A percentile compares a stretch with the other conserved stretches of the same genome.
phyloP scores from a whole-genome alignment of 1,140 invertebrate genomes.

The Calephelis nemesis region DNA sequence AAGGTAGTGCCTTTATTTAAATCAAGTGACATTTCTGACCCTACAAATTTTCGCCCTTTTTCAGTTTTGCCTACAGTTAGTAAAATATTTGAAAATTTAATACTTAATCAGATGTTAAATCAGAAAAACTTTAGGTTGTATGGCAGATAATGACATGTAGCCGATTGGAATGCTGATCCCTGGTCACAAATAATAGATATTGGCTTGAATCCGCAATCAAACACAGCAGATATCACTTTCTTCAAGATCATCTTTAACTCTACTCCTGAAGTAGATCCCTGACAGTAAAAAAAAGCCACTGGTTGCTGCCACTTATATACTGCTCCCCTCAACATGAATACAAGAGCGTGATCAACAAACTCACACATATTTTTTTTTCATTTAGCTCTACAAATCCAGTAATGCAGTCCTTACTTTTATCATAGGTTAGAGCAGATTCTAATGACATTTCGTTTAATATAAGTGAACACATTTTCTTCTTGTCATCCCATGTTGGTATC shows the following conservation, averaged over 20 bases:
- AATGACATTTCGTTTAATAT: constrained; percentile 17
- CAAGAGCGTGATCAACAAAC: constrained; percentile 10
- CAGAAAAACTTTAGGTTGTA: no score
- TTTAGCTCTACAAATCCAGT: constrained; percentile 9
- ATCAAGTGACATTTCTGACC: no score
- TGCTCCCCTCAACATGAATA: not conserved
- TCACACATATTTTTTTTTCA: not conserved
- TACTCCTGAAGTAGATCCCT: constrained; percentile 22
- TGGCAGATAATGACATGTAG: no score
- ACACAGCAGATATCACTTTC: constrained; percentile 21
- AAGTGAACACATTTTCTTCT: constrained; percentile 10
- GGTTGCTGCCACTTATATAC: not conserved
- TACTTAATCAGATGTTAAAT: no score
- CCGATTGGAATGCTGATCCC: constrained; percentile 16
- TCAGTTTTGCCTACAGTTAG: no score
- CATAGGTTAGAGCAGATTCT: constrained; percentile 2
- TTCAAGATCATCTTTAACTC: constrained; percentile 27
- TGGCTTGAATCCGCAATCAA: constrained; percentile 6
- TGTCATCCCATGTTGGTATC: constrained; percentile 7
- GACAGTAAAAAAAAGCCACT: constrained; percentile 2
- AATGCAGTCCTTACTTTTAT: constrained; percentile 11
- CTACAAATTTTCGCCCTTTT: no score
- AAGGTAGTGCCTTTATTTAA: no score
- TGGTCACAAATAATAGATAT: constrained; percentile 22
- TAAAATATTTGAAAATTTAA: no score